Base-by-base conservation (phyloP, 2,113 vertebrate genomes). In the Dromaius novaehollandiae region DNA sequence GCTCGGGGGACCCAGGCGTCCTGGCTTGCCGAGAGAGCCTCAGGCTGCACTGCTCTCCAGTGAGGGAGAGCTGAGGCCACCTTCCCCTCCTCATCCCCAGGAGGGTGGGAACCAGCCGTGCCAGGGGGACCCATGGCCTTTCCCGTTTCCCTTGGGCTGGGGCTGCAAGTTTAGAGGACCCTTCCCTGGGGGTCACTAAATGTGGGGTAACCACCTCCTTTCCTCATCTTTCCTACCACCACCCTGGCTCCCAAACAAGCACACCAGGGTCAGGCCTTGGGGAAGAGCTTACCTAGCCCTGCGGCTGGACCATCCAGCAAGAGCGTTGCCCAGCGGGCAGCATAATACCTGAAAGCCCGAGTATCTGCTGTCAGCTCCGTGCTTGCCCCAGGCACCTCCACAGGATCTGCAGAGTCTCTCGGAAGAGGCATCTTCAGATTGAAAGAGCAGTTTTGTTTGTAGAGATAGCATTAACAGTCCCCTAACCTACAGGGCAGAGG, bases 191-290 rank as follows among this genome's bases (percentile, higher is more conserved):
- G 36, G 9, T 32, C 55, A 38, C 22, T 46, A 76, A 48, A 64
- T 50, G 2, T 0, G 2, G 28, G 6, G 8, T 2, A 51, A 26
- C 24, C 34, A 60, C 22, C 11, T n/a, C 63, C 22, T 44, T 0
- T 0, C 32, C 12, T 34, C 14, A 0, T 4, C 13, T 42, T 44
- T 79, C 24, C 53, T 28, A 12, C 6, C 16, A 32, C 28, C 40
- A 30, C 15, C 32, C 32, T 34, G 65, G 19, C 61, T 82, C 63
- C 68, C 75, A 74, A 53, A 40, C 25, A 66, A 50, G 78, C 32
- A 26, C 42, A 7, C 34, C 4, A 4, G 7, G 18, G n/a, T 34
- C 78, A 26, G 30, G 24, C 17, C 46, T 42, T 8, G 26, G 28
- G 70, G 51, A 42, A 75, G 44, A 11, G 3, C n/a, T 92, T 46